Evolutionary conservation across 2,888 invertebrate species (phyloP).

Genomic region (Emesis furor): DNA sequence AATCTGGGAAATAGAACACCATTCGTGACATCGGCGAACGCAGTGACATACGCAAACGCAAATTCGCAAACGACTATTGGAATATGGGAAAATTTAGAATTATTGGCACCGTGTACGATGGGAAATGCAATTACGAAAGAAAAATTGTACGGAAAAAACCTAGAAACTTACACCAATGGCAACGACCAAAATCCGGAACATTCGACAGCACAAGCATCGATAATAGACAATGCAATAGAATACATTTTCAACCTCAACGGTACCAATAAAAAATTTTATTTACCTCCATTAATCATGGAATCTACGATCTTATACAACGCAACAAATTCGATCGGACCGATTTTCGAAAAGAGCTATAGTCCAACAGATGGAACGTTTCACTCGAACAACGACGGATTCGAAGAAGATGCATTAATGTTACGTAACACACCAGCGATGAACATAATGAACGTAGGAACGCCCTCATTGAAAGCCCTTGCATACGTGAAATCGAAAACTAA

Average conservation of each 20-base stretch:
- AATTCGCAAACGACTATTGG: background rate
- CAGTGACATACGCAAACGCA: background rate
- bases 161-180: background rate
- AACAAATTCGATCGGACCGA: background rate
- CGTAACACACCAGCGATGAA: background rate
- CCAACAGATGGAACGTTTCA: background rate
- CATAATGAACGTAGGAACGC: background rate
- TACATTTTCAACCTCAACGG: background rate
- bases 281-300: background rate
- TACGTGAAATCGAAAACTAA: conserved; percentile 11
- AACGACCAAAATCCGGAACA: background rate
- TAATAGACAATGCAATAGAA: background rate
- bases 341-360: background rate
- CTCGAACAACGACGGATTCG: conserved; percentile 6
- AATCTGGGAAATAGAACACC: background rate
- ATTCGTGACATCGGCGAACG: background rate
- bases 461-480: background rate
- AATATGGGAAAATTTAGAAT: conserved; percentile 3
- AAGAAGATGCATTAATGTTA: background rate
- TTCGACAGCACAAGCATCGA: background rate
- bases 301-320: background rate
- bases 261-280: background rate
- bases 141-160: background rate
- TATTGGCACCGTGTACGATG: background rate
- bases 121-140: background rate